These are phyloP conservation scores for Machimus rusticus DNA, from an alignment of 2,888 invertebrate species.

Conservation along the genomic window DNA sequence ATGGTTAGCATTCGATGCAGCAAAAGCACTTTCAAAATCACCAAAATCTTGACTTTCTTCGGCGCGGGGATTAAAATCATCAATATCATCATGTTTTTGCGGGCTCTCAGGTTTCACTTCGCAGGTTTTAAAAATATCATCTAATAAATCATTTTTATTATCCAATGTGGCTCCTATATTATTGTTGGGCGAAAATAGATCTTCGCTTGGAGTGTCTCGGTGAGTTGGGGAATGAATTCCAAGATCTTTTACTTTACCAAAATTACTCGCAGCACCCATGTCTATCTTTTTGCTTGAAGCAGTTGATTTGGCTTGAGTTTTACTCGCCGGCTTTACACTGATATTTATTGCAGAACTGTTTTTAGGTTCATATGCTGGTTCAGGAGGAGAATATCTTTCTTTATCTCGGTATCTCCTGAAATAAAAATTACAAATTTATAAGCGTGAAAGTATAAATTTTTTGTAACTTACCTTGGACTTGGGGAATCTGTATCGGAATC, in stretches of 20 bases:
- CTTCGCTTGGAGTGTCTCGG: conserved; percentile 60
- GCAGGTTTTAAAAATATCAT: conserved; percentile 68
- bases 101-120: conserved; percentile 63
- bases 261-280: conserved; percentile 73
- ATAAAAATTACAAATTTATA: not conserved
- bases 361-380: conserved; percentile 55
- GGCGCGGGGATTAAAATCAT: conserved; percentile 63
- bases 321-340: conserved; percentile 49
- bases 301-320: conserved; percentile 48
- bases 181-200: conserved; percentile 55
- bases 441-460: not conserved
- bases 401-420: conserved; percentile 61
- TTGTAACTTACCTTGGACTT: conserved; percentile 58
- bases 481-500: conserved; percentile 73
- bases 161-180: conserved; percentile 41
- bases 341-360: conserved; percentile 58
- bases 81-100: conserved; percentile 63
- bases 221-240: conserved; percentile 63
- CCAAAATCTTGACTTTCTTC: conserved; percentile 73
- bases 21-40: conserved; percentile 79
- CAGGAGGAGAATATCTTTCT: conserved; percentile 59
- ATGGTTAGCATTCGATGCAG: conserved; percentile 58
- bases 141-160: conserved; percentile 64
- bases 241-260: conserved; percentile 65
- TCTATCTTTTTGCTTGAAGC: conserved; percentile 68